Evolutionary conservation across 2,888 invertebrate species (phyloP).

Genomic region (Mythimna loreyi): DNA sequence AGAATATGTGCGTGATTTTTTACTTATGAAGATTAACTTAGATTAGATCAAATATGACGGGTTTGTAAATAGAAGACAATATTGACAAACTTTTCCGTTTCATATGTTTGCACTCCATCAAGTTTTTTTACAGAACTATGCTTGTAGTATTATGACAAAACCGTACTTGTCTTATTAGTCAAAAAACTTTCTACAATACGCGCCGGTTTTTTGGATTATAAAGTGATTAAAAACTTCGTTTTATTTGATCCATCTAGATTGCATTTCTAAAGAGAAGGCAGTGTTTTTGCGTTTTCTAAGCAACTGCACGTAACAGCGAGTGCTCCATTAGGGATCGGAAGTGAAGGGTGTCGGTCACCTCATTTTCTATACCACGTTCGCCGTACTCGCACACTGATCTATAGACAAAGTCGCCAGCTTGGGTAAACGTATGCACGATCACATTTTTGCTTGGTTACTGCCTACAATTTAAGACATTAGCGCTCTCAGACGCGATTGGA

Average conservation of each 20-base stretch:
- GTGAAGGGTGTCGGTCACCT: conserved; percentile 68
- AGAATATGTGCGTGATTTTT: conserved; percentile 40
- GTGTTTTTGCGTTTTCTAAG: conserved; percentile 57
- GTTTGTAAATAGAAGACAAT: conserved; percentile 13
- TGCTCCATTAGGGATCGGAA: conserved; percentile 66
- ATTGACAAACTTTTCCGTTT: conserved; percentile 17
- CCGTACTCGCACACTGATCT: conserved; percentile 47
- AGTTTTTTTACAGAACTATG: conserved; percentile 25
- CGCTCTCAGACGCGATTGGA: conserved; percentile 55
- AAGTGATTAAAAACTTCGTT: conserved; percentile 33
- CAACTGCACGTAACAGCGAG: conserved; percentile 54
- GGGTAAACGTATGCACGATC: conserved; percentile 47
- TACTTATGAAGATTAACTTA: conserved; percentile 33
- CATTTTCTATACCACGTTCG: conserved; percentile 62
- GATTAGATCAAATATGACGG: conserved; percentile 13
- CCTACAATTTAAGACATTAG: conserved; percentile 29
- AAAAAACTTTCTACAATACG: conserved; percentile 30
- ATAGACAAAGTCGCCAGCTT: conserved; percentile 38
- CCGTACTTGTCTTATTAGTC: conserved; percentile 12
- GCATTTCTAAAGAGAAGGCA: conserved; percentile 52
- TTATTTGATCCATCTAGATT: conserved; percentile 39
- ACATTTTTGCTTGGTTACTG: conserved; percentile 40
- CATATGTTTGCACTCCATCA: conserved; percentile 14
- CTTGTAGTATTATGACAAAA: conserved; percentile 10
- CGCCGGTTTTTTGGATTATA: conserved; percentile 12